Conservation (phyloP, 2,888 invertebrate genomes). For the Blomia tropicalis region DNA sequence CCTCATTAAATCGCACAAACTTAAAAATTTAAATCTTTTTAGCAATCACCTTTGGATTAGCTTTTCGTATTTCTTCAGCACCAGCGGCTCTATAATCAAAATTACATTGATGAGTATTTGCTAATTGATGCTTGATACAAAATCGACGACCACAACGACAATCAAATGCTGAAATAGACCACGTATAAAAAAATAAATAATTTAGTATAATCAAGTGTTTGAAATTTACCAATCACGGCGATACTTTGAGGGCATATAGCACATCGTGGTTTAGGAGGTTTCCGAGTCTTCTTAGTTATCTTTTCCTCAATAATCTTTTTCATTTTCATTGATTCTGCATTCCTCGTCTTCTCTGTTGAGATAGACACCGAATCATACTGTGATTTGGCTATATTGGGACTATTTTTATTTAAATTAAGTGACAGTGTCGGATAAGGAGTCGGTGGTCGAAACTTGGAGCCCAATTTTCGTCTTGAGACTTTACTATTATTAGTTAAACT, state of each 20-base stretch:
- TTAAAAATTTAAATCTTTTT: too few species aligned
- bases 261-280: background rate
- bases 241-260: background rate
- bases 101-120: background rate
- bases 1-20: too few species aligned
- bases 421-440: too few species aligned
- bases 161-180: background rate
- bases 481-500: too few species aligned
- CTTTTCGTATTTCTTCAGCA: background rate
- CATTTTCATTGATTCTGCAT: background rate
- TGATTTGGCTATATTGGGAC: too few species aligned
- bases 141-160: constrained; percentile 1
- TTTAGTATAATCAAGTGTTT: too few species aligned
- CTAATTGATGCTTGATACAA: background rate
- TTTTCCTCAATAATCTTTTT: background rate
- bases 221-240: background rate
- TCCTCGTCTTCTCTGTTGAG: too few species aligned
- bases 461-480: too few species aligned
- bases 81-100: constrained; percentile 2
- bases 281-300: background rate
- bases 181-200: too few species aligned
- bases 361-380: too few species aligned
- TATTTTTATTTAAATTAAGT: too few species aligned
- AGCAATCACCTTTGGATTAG: constrained; percentile 2
- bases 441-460: too few species aligned